Evolutionary conservation across 2,888 invertebrate genomes (phyloP).

Genomic region (Tiphia femorata): DNA sequence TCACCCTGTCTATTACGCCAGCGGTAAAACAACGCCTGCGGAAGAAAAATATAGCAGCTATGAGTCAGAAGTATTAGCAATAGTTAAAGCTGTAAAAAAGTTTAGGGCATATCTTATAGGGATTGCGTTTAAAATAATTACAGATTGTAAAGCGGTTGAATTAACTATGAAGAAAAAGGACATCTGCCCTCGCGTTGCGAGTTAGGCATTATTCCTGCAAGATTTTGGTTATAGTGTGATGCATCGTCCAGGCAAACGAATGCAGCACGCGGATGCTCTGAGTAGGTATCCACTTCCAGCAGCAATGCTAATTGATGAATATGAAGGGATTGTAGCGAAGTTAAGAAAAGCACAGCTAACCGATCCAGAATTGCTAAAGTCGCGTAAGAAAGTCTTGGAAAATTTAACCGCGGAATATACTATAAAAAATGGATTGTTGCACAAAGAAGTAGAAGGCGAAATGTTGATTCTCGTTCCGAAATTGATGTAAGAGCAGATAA

Average conservation of each 20-base stretch:
- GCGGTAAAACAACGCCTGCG: neutral
- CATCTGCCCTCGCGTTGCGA: no score
- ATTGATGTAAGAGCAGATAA: neutral
- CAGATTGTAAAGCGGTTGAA: neutral
- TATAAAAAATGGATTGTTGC: neutral
- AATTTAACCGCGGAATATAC: neutral
- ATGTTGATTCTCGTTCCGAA: neutral
- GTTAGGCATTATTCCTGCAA: no score
- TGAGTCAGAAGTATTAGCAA: constrained; percentile 1
- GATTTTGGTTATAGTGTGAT: no score
- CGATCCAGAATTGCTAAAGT: neutral
- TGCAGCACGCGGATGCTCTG: constrained; percentile 18
- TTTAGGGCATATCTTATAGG: neutral
- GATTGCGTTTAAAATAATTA: neutral
- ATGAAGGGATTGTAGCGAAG: neutral
- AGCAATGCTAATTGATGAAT: constrained; percentile 4
- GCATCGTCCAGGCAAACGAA: neutral
- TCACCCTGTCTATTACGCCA: constrained; percentile 27
- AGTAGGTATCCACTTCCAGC: constrained; percentile 12
- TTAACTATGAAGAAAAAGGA: neutral
- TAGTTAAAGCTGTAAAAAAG: constrained; percentile 7
- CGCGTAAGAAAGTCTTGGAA: neutral
- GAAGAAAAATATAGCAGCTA: neutral
- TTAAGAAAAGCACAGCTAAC: constrained; percentile 13
- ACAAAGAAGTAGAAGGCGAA: neutral